Base-by-base conservation (phyloP, 2,113 vertebrate species). In the Clarias batrachus region DNA sequence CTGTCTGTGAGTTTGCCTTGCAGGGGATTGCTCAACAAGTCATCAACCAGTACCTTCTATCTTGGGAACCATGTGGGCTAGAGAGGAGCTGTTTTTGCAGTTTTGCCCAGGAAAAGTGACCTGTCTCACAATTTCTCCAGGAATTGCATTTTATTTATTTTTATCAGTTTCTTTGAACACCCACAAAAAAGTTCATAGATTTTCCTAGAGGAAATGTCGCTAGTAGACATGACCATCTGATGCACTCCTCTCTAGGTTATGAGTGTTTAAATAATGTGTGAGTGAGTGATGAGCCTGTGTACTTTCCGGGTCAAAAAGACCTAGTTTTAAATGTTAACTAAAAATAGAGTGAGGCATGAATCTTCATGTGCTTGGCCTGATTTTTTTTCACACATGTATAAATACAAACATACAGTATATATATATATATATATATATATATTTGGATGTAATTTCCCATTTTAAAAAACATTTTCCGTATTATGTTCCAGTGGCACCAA, bases 311-410 rank as follows among this genome's bases (percentile, higher is more conserved):
- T 56, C 52, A 48, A 56, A 54, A 54, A 77, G 74, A 56, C 74
- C 74, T 77, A 77, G 48, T 77, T 77, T 48, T 77, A 56, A 27
- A 77, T 11, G n/a, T 77, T 6, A 48, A 52, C 48, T 54, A n/a
- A n/a, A 77, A 54, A 77, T 77, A 77, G 74, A 77, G 74, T 77
- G 48, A n/a, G n/a, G 74, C 48, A 56, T 56, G 25, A 17, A 77
- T 77, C 25, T 14, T 52, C 74, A 77, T 71, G 48, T 54, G 41
- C 23, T 77, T n/a, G 41, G 74, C 74, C 41, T 54, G n/a, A 37
- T 37, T 37, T 37, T 37, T 76, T 25, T 76, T 48, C 1, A 65
- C 25, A 65, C 25, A 11, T n/a, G 60, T 23, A 21, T 21, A 65
- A 25, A 65, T n/a, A 8, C 21, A 23, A 1, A 62, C 21, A 62